These are phyloP conservation scores for Tetanocera ferruginea DNA, from an alignment of 2,888 invertebrate genomes.

Conservation along the genomic window DNA sequence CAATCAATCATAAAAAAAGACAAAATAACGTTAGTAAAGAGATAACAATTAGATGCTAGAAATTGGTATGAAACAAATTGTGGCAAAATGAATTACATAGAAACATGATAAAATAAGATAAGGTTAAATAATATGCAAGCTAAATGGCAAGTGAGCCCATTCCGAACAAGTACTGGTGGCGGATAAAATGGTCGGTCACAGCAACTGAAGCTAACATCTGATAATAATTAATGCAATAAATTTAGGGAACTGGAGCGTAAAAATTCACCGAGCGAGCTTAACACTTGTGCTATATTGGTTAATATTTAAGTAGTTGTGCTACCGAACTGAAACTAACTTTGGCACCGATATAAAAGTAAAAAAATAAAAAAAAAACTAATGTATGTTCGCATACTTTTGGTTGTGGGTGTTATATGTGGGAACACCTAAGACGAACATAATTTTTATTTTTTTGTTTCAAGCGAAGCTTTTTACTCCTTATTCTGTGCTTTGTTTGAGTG, in stretches of 20 bases:
- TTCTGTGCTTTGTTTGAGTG: too few species aligned
- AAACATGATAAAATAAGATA: not conserved
- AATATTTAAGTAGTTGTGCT: too few species aligned
- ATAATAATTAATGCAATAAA: not conserved
- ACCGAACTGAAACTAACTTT: too few species aligned
- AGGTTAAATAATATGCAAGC: not conserved
- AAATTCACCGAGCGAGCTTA: too few species aligned
- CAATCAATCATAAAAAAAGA: conserved; percentile 67
- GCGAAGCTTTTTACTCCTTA: too few species aligned
- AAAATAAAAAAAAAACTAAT: too few species aligned
- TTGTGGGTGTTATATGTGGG: too few species aligned
- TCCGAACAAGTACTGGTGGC: conserved; percentile 8
- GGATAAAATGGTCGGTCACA: not conserved
- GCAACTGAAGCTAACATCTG: conserved; percentile 8
- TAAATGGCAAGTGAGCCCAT: conserved; percentile 12
- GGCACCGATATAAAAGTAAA: too few species aligned
- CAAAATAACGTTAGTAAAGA: conserved; percentile 63
- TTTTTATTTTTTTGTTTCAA: too few species aligned
- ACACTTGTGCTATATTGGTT: too few species aligned
- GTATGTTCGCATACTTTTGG: too few species aligned
- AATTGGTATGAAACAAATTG: not conserved
- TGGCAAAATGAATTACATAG: not conserved
- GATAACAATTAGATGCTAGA: conserved; percentile 14
- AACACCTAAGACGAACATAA: too few species aligned
- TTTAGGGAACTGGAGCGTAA: not conserved